Evolutionary conservation across 2,797 vertebrate genomes (phyloP), one percentile per base, ranked within the genome.

Genomic region (Pterois miles): DNA sequence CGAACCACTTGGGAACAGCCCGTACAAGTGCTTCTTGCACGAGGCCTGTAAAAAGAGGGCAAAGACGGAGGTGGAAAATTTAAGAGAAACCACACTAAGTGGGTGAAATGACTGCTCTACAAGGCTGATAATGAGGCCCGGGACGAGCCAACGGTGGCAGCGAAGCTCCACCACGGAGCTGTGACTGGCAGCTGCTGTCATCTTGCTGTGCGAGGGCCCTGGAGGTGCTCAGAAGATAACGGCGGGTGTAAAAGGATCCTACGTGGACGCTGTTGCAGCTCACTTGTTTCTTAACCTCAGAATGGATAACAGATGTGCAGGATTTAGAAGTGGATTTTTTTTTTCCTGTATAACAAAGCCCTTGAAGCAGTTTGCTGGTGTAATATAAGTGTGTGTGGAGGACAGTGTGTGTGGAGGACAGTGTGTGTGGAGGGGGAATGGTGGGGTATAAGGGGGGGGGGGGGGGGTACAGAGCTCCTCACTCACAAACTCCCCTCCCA

Each of bases 281-380:
- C 88, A 85, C 87, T 89, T 80, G 87, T 84, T 84, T 70, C 91
- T 88, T 74, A 86, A 89, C 87, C 89, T 87, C 90, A 74, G 57
- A 90, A 93, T 93, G 85, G 82, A 84, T 22, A 92, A 87, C 93
- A 94, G 93, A 94, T 94, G 93, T 92, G 89, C 27, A 27, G 85
- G 92, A 92, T 92, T 88, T 81, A 65, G 81, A 87, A 53, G 84
- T 72, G 82, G 89, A 86, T 85, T 85, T 89, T 84, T 87, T 88
- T 91, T 91, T 43, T 92, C 90, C 90, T 90, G 90, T 89, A 81
- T 89, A 83, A 92, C 91, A 92, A 93, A 93, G 88, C 83, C 86
- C 84, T 86, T 80, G 62, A 85, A 92, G 88, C 84, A 58, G 83
- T 78, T 66, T 50, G 74, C 81, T 84, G 73, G 6, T 67, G 81